A percentile compares a stretch with the other conserved stretches of the same genome.
These are phyloP conservation scores for Tenthredo amoena DNA, from an alignment of 2,888 invertebrate genomes.

Conservation along the genomic window DNA sequence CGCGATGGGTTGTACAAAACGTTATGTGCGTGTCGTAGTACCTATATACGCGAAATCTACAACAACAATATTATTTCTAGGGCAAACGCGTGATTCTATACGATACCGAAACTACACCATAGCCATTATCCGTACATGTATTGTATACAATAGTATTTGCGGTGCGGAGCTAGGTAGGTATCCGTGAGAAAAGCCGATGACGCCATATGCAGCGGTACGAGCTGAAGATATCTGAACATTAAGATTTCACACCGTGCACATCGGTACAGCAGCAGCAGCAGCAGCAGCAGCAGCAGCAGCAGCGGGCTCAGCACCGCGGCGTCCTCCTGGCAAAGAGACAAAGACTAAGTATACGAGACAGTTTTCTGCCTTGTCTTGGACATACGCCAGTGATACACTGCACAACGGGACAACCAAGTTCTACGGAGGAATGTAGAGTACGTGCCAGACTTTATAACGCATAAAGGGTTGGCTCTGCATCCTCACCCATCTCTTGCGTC, in stretches of 20 bases:
- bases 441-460: conserved; percentile 46
- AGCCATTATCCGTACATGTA: background rate
- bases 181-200: conserved; percentile 5
- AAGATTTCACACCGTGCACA: conserved; percentile 28
- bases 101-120: background rate
- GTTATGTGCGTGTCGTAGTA: conserved; percentile 18
- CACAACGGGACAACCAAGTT: conserved; percentile 38
- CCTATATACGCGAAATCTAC: conserved; percentile 20
- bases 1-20: conserved; percentile 10
- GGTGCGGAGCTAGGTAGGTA: background rate
- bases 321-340: conserved; percentile 36
- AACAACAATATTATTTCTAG: conserved; percentile 34
- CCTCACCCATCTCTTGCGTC: conserved; percentile 8
- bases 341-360: conserved; percentile 39
- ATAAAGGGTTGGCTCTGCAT: conserved; percentile 39
- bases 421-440: conserved; percentile 38
- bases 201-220: conserved; percentile 26
- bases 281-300: background rate
- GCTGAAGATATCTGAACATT: conserved; percentile 37
- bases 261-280: conserved; percentile 12
- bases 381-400: conserved; percentile 50
- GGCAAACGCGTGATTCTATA: background rate
- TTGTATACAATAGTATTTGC: background rate
- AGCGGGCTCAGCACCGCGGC: background rate
- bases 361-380: conserved; percentile 44